Percentiles rank a stretch among this genome's conserved stretches.
phyloP scores from a whole-genome alignment of 2,888 invertebrate species.

The Drosophila siamana region DNA sequence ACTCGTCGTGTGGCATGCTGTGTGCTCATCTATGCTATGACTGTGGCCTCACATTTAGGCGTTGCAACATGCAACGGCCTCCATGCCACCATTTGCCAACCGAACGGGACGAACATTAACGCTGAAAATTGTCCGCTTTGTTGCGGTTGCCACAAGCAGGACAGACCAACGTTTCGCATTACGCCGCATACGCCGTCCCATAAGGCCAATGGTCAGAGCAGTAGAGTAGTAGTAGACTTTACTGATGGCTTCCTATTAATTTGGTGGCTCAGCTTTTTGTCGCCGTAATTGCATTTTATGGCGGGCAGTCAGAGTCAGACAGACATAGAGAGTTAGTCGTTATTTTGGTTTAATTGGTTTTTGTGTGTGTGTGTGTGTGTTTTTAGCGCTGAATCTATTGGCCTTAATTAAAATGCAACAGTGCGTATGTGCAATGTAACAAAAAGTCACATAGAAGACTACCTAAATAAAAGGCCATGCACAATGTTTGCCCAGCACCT shows the following conservation, averaged over 20 bases:
- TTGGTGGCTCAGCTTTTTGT: conserved; percentile 58
- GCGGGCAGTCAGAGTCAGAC: conserved; percentile 36
- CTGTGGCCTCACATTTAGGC: conserved; percentile 51
- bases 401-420: conserved; percentile 77
- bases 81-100: no score
- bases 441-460: conserved; percentile 62
- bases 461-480: conserved; percentile 43
- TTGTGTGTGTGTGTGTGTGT: conserved; percentile 68
- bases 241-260: conserved; percentile 69
- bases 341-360: conserved; percentile 78
- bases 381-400: conserved; percentile 69
- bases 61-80: no score
- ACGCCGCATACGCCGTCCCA: conserved; percentile 43
- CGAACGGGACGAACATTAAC: conserved; percentile 63
- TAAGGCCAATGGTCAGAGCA: conserved; percentile 14
- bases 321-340: conserved; percentile 19
- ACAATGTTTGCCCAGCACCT: conserved; percentile 62
- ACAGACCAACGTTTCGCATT: conserved; percentile 49
- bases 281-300: conserved; percentile 73
- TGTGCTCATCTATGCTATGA: conserved; percentile 1
- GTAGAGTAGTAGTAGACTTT: not conserved
- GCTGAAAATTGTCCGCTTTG: conserved; percentile 81
- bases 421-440: conserved; percentile 72
- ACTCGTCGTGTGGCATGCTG: conserved; percentile 12
- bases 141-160: conserved; percentile 57